Evolutionary conservation across 2,797 vertebrate genomes (phyloP), one percentile per base, ranked within the genome.

Genomic region (Bothrops alternatus): DNA sequence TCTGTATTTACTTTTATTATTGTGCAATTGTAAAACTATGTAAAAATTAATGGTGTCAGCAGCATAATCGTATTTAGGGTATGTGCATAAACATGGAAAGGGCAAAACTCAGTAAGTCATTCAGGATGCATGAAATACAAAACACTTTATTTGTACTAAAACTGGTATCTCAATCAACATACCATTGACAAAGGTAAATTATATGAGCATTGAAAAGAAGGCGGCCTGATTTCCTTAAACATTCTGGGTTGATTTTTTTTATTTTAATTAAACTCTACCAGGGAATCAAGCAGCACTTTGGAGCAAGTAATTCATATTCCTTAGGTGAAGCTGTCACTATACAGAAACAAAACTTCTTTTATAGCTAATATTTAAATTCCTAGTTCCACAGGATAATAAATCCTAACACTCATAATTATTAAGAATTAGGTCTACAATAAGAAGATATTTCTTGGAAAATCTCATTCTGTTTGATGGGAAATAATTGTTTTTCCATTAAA

Each of bases 21-120:
- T 37, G 69, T 73, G 65, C 1, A 2, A 69, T 69, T 32, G 69
- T 37, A 73, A 37, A 37, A 37, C 69, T 73, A 73, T 18, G 69
- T 73, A 37, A 73, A 73, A 37, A 73, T 73, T 73, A 73, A 73
- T 73, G 16, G 14, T 73, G n/a, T 73, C 65, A 93, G 93, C 92
- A 94, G 91, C 93, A 65, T 91, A 95, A 92, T 96, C 96, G 85
- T 95, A 56, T 86, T 96, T 90, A 65, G 61, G 12, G 61, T 28
- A 95, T 37, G 95, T 94, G 96, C 92, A 58, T 90, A 95, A 90
- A 25, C 91, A 87, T 63, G 93, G 93, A 55, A 93, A 93, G 93
- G 42, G 47, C 20, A 88, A 91, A 65, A 25, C 50, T 50, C 26
- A 88, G 73, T 78, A 56, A 18, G 18, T 78, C 5, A 78, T 20